phyloP scores from a whole-genome alignment of 2,797 vertebrate genomes.

The Lagothrix lagotricha region DNA sequence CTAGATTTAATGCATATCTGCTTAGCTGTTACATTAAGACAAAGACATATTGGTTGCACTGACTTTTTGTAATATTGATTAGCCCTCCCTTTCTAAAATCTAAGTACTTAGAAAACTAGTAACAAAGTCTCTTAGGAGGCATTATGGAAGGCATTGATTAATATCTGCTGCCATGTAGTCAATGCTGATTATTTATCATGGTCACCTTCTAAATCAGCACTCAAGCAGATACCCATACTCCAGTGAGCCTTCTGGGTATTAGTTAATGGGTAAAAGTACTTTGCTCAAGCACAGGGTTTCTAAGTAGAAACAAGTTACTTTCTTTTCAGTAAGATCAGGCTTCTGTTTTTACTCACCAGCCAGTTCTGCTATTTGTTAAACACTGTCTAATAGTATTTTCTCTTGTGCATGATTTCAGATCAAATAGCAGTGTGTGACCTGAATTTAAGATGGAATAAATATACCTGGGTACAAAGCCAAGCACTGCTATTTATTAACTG shows the following conservation, averaged over 20 bases:
- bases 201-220: slow-evolving; percentile 47
- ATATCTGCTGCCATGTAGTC: slow-evolving; percentile 56
- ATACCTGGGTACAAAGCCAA: background rate
- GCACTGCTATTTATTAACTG: background rate
- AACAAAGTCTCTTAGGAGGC: slow-evolving; percentile 57
- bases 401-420: background rate
- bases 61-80: slow-evolving; percentile 58
- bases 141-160: slow-evolving; percentile 56
- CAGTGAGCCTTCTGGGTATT: slow-evolving; percentile 3
- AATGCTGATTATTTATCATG: slow-evolving; percentile 55
- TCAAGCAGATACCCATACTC: background rate
- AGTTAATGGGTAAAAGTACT: slow-evolving; percentile 14
- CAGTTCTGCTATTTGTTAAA: background rate
- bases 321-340: slow-evolving; percentile 14
- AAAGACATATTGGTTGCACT: slow-evolving; percentile 47
- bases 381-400: background rate
- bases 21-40: slow-evolving; percentile 48
- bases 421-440: background rate
- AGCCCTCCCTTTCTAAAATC: slow-evolving; percentile 32
- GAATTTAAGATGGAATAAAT: slow-evolving; percentile 18
- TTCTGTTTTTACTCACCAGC: background rate
- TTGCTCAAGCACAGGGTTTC: background rate
- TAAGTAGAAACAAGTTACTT: slow-evolving; percentile 26
- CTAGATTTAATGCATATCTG: slow-evolving; percentile 15
- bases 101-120: slow-evolving; percentile 48